These are phyloP conservation scores for Tenthredo scrophulariae DNA, from an alignment of 2,888 invertebrate species.

Conservation along the genomic window DNA sequence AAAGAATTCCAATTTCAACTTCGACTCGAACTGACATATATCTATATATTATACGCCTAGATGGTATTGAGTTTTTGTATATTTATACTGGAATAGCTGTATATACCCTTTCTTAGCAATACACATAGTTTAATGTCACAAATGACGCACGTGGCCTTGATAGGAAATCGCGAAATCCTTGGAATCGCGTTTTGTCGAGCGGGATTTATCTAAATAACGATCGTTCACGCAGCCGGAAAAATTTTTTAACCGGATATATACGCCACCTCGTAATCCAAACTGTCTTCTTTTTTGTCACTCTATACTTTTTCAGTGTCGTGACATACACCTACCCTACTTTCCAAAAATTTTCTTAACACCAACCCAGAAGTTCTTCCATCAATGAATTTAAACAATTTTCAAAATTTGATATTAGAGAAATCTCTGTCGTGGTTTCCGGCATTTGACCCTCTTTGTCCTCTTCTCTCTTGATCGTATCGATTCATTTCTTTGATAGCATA, in stretches of 20 bases:
- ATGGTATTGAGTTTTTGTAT: neutral
- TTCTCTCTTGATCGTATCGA: neutral
- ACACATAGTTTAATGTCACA: constrained; percentile 45
- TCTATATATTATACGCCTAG: too few species aligned
- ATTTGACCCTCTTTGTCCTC: neutral
- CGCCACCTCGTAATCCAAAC: too few species aligned
- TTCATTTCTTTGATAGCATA: neutral
- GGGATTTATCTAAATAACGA: neutral
- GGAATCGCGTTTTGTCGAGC: constrained; percentile 1
- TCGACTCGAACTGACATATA: too few species aligned
- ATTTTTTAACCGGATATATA: neutral
- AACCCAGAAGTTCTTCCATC: too few species aligned
- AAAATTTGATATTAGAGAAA: neutral
- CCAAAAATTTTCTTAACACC: too few species aligned
- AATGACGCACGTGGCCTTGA: constrained; percentile 48
- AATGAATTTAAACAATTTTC: too few species aligned
- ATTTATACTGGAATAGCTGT: neutral
- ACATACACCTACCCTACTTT: too few species aligned
- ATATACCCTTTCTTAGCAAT: constrained; percentile 12
- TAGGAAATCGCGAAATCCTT: constrained; percentile 51
- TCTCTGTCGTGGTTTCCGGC: neutral
- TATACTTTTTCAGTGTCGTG: too few species aligned
- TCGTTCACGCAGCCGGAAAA: neutral
- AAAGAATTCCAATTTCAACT: neutral
- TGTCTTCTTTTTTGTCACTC: too few species aligned